Base-by-base conservation (phyloP, 2,888 invertebrate species). In the Phanerotoma sp. region DNA sequence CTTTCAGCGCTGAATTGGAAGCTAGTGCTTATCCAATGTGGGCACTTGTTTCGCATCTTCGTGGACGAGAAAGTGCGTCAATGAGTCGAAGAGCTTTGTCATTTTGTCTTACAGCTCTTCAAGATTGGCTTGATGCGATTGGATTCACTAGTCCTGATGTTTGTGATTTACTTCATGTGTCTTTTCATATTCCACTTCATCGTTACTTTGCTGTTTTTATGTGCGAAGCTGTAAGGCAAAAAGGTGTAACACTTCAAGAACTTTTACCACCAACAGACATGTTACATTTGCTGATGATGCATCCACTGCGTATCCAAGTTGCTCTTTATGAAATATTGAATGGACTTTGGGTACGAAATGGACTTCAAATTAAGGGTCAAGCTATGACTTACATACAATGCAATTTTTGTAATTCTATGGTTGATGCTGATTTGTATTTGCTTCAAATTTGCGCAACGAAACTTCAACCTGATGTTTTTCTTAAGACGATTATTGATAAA, bases 341-440 rank as follows among this genome's bases (percentile, higher is more conserved):
- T 58, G 93, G 93, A 7, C 84, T 96, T 72, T 98, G 97, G 97
- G 94, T 96, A 49, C 86, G 97, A 61, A 98, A 97, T 79, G 98
- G 97, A 0, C 82, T 96, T 9, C 96, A 96, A 82, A 96, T 98
- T 72, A 94, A 93, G 78, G 96, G 96, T n/a, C 97, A 98, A 79
- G 96, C 96, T 30, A 96, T 96, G 96, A 96, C 96, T 15, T 98
- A 98, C 79, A 93, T 96, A 70, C 97, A 98, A 79, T 95, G 95
- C 66, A 96, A 97, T 80, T 97, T 98, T 81, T 97, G 96, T 80
- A 96, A 96, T 80, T 96, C 96, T 10, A 96, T 97, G 93, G 93
- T 96, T 10, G 97, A 98, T 78, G 93, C 96, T 73, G 98, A 98
- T 80, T 82, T 98, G 62, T 97, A 93, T 79, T 86, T 97, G 71